Evolutionary conservation across 2,797 vertebrate species (phyloP).

Genomic region (Brachyrhaphis roseni): DNA sequence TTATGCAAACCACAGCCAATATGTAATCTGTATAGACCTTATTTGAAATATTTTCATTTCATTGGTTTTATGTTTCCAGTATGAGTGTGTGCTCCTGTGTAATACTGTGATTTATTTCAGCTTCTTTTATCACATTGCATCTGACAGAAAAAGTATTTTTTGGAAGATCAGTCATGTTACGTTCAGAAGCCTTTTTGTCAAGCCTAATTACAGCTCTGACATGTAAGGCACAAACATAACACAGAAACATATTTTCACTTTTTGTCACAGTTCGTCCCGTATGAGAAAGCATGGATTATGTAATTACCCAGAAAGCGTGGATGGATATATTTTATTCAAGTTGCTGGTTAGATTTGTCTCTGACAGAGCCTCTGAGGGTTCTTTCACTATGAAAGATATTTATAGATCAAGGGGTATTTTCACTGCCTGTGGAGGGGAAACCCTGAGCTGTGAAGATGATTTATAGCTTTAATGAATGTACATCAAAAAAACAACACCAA

Average conservation of each 20-base stretch:
- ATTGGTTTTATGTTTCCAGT: conserved; percentile 8
- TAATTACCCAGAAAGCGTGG: conserved; percentile 47
- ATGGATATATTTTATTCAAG: conserved; percentile 46
- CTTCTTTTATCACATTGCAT: background rate
- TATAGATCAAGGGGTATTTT: conserved; percentile 49
- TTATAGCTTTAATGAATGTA: conserved; percentile 70
- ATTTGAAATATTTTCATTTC: conserved; percentile 19
- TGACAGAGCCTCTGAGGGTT: conserved; percentile 50
- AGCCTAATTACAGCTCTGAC: conserved; percentile 22
- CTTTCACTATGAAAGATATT: conserved; percentile 63
- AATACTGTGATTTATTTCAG: conserved; percentile 5
- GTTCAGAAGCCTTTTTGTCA: conserved; percentile 39
- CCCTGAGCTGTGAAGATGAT: conserved; percentile 64
- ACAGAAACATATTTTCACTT: conserved; percentile 25
- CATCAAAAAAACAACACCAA: conserved; percentile 62
- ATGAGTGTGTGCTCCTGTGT: background rate
- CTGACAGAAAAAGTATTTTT: conserved; percentile 14
- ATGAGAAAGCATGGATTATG: conserved; percentile 53
- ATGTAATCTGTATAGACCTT: conserved; percentile 20
- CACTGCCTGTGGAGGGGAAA: conserved; percentile 54
- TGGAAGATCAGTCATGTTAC: conserved; percentile 39
- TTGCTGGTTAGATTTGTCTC: conserved; percentile 49
- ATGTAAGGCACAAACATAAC: conserved; percentile 13
- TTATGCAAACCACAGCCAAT: conserved; percentile 52
- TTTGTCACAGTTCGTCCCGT: conserved; percentile 41